A percentile compares a stretch with the other conserved stretches of the same genome.
These are phyloP conservation scores for Melieria crassipennis DNA, from an alignment of 2,888 invertebrate genomes.

Conservation along the genomic window DNA sequence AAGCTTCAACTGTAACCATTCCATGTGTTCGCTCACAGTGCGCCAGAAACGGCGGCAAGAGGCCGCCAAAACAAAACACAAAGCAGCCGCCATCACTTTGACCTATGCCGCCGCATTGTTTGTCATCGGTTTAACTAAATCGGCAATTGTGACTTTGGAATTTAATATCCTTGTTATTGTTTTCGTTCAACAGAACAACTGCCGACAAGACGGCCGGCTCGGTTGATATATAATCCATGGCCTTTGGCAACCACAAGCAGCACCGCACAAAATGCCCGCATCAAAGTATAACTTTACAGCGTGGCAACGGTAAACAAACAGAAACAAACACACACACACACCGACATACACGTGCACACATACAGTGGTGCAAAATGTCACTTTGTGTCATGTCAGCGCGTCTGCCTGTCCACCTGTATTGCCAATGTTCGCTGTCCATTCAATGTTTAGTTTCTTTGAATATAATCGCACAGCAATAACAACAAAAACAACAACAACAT, in stretches of 20 bases:
- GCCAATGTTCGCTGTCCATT: no score
- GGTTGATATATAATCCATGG: not conserved
- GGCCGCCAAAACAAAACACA: no score
- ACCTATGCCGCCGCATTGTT: no score
- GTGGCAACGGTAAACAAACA: not conserved
- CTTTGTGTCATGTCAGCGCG: no score
- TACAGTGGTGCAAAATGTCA: not conserved
- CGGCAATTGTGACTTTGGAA: slow-evolving; percentile 22
- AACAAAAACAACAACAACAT: no score
- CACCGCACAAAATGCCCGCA: not conserved
- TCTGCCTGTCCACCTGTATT: no score
- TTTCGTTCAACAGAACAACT: not conserved
- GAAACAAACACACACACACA: not conserved
- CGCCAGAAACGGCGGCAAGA: no score
- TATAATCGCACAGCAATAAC: no score
- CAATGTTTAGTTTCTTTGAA: no score
- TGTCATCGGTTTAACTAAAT: slow-evolving; percentile 14
- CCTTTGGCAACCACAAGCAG: not conserved
- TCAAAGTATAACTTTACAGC: not conserved
- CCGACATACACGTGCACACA: not conserved
- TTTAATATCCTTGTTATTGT: slow-evolving; percentile 33
- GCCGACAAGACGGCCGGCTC: not conserved
- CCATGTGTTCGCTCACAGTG: no score
- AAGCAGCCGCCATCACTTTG: no score
- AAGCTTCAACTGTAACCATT: no score